Evolutionary conservation across 2,113 vertebrate species (phyloP).

Genomic region (Otus sunia): DNA sequence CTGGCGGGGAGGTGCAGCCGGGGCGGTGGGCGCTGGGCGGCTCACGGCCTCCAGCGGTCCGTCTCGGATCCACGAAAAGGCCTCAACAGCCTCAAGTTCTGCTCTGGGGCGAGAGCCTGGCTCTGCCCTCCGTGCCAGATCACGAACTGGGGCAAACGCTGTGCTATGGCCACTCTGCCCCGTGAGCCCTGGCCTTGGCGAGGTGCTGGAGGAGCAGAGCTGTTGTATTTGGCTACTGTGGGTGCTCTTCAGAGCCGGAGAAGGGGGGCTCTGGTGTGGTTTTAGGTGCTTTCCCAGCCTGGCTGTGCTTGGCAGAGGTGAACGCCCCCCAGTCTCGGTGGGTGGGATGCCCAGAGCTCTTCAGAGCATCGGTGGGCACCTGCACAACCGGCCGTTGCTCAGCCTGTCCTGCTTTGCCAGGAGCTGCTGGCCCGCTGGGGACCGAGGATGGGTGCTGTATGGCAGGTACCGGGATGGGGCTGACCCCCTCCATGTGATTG

Average conservation of each 20-base stretch:
- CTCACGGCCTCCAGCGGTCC: not conserved
- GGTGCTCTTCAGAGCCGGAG: not conserved
- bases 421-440: fast-evolving
- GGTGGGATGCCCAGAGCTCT: not conserved
- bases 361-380: not conserved
- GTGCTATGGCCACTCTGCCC: not conserved
- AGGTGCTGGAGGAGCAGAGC: not conserved
- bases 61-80: not conserved
- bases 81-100: not conserved
- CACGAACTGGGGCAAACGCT: fast-evolving
- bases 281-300: not conserved
- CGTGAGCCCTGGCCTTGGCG: fast-evolving
- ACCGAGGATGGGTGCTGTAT: not conserved
- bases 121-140: not conserved
- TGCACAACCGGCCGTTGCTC: fast-evolving
- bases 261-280: too few relatives aligned
- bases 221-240: not conserved
- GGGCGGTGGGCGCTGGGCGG: too few relatives aligned
- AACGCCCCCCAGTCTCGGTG: fast-evolving
- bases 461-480: fast-evolving
- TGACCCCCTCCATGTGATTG: fast-evolving
- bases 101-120: not conserved
- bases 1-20: not conserved
- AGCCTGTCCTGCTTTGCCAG: not conserved
- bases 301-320: not conserved